A percentile compares a stretch with the other conserved stretches of the same genome.
Evolutionary conservation across 64 coral and sea anemone genomes (phyloP).

Genomic region (Actinia tenebrosa): DNA sequence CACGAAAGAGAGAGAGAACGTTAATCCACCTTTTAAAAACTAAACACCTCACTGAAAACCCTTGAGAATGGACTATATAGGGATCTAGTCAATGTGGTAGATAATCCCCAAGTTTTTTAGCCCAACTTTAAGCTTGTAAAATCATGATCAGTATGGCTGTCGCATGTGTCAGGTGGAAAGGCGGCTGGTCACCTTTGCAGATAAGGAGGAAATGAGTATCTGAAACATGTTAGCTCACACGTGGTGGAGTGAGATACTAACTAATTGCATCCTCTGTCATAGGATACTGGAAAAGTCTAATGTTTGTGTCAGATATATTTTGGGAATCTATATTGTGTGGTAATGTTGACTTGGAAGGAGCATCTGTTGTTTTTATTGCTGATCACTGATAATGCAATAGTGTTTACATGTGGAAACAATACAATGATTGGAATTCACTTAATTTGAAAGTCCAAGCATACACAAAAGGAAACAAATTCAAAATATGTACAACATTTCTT

Average conservation of each 20-base stretch:
- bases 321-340: background rate
- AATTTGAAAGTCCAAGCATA: background rate
- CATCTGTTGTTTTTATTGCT: background rate
- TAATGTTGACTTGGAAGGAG: background rate
- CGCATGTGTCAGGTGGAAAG: conserved; percentile 18
- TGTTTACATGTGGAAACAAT: conserved; percentile 26
- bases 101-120: conserved; percentile 5
- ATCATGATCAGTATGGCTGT: background rate
- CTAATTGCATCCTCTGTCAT: background rate
- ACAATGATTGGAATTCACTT: conserved; percentile 17
- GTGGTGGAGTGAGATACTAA: conserved; percentile 1
- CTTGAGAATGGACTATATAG: background rate
- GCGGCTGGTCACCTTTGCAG: background rate
- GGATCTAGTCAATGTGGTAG: background rate
- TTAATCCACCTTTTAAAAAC: conserved; percentile 2
- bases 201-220: conserved; percentile 1
- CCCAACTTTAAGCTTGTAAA: background rate
- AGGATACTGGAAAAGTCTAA: background rate
- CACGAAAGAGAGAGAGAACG: background rate
- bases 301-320: background rate
- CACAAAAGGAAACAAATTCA: background rate
- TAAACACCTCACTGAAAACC: conserved; percentile 5
- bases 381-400: background rate
- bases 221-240: conserved; percentile 6
- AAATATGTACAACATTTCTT: background rate